Evolutionary conservation across 2,888 invertebrate species (phyloP).

Genomic region (Thecophora atra): DNA sequence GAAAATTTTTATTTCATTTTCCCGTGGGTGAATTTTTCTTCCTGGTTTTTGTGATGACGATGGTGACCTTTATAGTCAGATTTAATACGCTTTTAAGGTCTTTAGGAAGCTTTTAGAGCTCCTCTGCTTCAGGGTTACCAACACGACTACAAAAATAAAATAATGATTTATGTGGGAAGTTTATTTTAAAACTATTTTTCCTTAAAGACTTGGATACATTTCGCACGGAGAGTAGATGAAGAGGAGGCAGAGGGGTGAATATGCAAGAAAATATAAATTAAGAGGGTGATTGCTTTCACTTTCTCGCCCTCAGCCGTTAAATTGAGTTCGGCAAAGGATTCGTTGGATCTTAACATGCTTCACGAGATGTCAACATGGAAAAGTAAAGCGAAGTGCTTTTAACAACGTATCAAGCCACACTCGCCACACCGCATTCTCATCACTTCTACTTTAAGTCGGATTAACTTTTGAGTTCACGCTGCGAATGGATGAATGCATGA

Average conservation of each 20-base stretch:
- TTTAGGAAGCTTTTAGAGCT: background rate
- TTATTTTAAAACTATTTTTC: conserved; percentile 13
- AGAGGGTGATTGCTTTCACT: background rate
- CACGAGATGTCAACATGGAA: background rate
- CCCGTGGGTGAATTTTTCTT: too few relatives aligned
- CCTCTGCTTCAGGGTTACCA: background rate
- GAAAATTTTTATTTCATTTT: too few relatives aligned
- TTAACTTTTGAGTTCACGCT: conserved; percentile 16
- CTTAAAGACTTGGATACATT: conserved; percentile 4
- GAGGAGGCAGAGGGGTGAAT: too few relatives aligned
- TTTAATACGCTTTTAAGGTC: background rate
- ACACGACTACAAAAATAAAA: background rate
- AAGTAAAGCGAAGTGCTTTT: background rate
- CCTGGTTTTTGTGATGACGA: too few relatives aligned
- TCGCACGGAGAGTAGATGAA: background rate
- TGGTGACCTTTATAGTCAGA: background rate
- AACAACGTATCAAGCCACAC: background rate
- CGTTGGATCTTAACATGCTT: background rate
- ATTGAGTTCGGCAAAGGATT: too few relatives aligned
- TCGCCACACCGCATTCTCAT: background rate
- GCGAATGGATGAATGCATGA: too few relatives aligned
- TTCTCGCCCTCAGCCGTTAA: too few relatives aligned
- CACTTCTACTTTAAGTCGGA: background rate
- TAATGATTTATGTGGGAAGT: conserved; percentile 27
- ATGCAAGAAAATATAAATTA: background rate